These are phyloP conservation scores for Acleris emargana DNA, from an alignment of 2,888 invertebrate genomes.

Conservation along the genomic window DNA sequence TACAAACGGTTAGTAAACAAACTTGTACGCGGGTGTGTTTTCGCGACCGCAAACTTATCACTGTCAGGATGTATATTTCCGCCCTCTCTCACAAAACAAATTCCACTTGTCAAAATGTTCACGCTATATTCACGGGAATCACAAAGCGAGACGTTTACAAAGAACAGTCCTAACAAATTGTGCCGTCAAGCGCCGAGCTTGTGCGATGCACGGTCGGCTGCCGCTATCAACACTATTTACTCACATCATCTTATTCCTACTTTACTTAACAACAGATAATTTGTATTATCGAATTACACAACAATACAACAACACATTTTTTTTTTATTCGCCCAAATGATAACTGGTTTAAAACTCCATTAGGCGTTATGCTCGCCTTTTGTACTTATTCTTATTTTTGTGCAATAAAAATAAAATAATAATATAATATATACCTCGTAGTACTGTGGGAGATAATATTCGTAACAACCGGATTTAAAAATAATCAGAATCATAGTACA, in stretches of 20 bases:
- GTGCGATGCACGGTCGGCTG: conserved; percentile 63
- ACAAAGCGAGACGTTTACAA: conserved; percentile 77
- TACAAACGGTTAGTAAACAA: conserved; percentile 39
- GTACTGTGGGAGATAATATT: too few species aligned
- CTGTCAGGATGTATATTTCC: conserved; percentile 51
- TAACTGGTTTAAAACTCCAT: too few species aligned
- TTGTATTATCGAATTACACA: background rate
- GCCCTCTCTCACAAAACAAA: conserved; percentile 69
- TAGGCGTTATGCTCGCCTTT: too few species aligned
- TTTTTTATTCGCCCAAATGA: too few species aligned
- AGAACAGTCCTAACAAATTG: conserved; percentile 77
- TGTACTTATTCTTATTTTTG: too few species aligned
- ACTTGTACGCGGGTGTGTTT: conserved; percentile 44
- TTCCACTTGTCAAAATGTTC: conserved; percentile 79
- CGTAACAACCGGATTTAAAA: too few species aligned
- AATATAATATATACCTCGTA: too few species aligned
- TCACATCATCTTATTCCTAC: conserved; percentile 22
- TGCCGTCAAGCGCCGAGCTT: conserved; percentile 70
- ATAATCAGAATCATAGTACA: too few species aligned
- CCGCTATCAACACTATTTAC: conserved; percentile 53
- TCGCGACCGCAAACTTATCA: conserved; percentile 55
- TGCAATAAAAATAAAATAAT: too few species aligned
- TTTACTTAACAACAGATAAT: conserved; percentile 7
- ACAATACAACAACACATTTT: too few species aligned
- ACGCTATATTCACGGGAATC: conserved; percentile 72